These are phyloP conservation scores for Bufotes viridis DNA, from an alignment of 2,797 vertebrate genomes.

Conservation along the genomic window DNA sequence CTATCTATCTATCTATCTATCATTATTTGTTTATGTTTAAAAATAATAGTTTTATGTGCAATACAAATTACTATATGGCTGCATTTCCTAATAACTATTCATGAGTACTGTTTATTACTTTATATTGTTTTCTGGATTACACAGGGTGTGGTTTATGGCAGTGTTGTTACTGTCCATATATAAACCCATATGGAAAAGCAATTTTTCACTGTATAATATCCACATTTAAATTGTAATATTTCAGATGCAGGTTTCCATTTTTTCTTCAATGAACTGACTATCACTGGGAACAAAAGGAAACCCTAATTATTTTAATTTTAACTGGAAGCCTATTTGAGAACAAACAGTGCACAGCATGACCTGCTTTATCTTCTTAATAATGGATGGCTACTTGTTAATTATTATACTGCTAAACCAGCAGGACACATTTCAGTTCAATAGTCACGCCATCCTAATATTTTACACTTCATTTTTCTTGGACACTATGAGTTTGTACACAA, in stretches of 20 bases:
- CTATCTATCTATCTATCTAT: not conserved
- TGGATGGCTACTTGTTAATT: conserved; percentile 76
- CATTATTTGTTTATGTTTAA: not conserved
- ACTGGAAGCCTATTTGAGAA: conserved; percentile 64
- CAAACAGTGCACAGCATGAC: conserved; percentile 66
- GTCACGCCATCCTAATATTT: conserved; percentile 77
- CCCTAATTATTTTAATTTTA: conserved; percentile 72
- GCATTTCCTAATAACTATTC: conserved; percentile 7
- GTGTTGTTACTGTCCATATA: not conserved
- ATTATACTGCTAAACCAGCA: conserved; percentile 65
- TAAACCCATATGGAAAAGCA: not conserved
- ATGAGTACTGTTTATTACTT: conserved; percentile 11
- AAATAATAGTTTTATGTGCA: not conserved
- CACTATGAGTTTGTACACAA: not conserved
- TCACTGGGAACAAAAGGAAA: conserved; percentile 17
- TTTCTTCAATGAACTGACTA: not conserved
- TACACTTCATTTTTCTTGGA: conserved; percentile 71
- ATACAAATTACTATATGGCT: not conserved
- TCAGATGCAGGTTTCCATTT: not conserved
- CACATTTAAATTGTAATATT: conserved; percentile 19
- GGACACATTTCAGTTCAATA: conserved; percentile 81
- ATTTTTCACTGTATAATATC: not conserved
- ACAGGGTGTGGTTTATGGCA: not conserved
- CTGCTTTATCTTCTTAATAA: conserved; percentile 72
- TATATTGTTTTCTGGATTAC: not conserved